Evolutionary conservation across 2,888 invertebrate genomes (phyloP).

Genomic region (Barypeithes pellucidus): DNA sequence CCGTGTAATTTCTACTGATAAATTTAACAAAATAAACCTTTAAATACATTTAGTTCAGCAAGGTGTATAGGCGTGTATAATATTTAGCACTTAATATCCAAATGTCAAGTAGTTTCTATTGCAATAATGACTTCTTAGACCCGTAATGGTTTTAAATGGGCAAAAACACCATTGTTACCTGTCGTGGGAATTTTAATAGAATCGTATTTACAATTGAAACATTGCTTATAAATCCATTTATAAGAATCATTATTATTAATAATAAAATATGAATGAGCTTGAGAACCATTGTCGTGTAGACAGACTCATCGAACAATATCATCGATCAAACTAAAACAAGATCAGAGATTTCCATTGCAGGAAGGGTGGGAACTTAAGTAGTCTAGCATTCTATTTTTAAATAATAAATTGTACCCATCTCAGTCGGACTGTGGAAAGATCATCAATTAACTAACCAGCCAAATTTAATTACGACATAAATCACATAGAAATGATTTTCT

Average conservation of each 20-base stretch:
- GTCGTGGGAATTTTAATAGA: constrained; percentile 13
- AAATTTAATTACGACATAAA: too few species aligned
- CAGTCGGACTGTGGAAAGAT: too few species aligned
- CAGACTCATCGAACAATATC: too few species aligned
- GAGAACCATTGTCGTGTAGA: background rate
- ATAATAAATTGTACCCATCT: too few species aligned
- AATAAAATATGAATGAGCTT: constrained; percentile 5
- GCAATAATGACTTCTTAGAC: constrained; percentile 22
- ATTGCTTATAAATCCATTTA: background rate
- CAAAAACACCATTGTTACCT: constrained; percentile 14
- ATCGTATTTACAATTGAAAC: background rate
- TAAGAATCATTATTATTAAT: background rate
- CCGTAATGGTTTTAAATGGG: constrained; percentile 16
- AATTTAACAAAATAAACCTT: constrained; percentile 17
- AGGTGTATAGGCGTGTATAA: constrained; percentile 13
- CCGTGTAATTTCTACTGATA: background rate
- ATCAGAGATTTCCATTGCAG: too few species aligned
- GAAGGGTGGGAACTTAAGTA: too few species aligned
- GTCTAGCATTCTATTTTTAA: too few species aligned
- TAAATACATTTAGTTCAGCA: constrained; percentile 16
- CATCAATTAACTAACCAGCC: too few species aligned
- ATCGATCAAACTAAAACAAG: too few species aligned
- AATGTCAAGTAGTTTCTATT: constrained; percentile 24
- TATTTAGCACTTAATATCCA: constrained; percentile 8
- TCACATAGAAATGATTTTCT: too few species aligned